Percentiles rank a stretch among this genome's conserved stretches.
Evolutionary conservation across 2,888 invertebrate genomes (phyloP).

Genomic region (Scaptomyza flava): DNA sequence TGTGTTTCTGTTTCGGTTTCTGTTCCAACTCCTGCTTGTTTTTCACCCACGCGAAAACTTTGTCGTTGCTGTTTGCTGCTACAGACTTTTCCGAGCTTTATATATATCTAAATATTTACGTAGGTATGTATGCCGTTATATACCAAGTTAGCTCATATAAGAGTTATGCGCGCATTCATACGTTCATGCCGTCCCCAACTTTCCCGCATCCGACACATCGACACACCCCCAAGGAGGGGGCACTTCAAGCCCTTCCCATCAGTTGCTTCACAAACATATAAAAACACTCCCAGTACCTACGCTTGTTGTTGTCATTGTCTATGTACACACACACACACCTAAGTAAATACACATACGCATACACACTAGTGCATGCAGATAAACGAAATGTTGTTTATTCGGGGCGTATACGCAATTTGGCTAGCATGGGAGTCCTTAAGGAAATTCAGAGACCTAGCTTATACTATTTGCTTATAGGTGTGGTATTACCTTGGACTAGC

Average conservation of each 20-base stretch:
- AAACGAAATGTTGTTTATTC: constrained; percentile 26
- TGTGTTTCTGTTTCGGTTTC: constrained; percentile 31
- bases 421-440: constrained; percentile 2
- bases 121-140: constrained; percentile 43
- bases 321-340: constrained; percentile 17
- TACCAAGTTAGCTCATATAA: constrained; percentile 67
- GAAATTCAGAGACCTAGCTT: background rate
- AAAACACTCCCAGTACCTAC: constrained; percentile 39
- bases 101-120: constrained; percentile 43
- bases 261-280: background rate
- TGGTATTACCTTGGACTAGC: constrained; percentile 46
- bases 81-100: constrained; percentile 58
- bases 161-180: constrained; percentile 74
- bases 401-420: constrained; percentile 55
- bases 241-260: constrained; percentile 50
- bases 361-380: constrained; percentile 26
- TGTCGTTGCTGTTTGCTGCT: constrained; percentile 50
- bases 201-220: background rate
- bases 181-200: constrained; percentile 33
- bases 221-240: constrained; percentile 49
- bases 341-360: constrained; percentile 3
- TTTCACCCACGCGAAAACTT: constrained; percentile 67
- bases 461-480: background rate
- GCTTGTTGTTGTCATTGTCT: constrained; percentile 40
- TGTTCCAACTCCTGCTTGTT: constrained; percentile 40